Base-by-base conservation (phyloP, 2,888 invertebrate genomes). In the Apamea sordens region DNA sequence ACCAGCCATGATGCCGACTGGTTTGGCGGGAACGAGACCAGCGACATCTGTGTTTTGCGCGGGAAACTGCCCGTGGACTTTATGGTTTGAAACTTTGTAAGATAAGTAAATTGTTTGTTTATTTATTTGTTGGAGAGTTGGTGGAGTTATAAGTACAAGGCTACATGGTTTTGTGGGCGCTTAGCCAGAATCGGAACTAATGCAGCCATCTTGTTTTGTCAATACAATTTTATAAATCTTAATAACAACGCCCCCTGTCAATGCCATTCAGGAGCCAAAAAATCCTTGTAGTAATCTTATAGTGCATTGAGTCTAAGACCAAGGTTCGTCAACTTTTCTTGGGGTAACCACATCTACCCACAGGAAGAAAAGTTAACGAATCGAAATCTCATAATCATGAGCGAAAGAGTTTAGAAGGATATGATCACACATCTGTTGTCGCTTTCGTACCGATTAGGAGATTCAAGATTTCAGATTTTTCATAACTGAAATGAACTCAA, bases 1-100 rank as follows among this genome's bases (percentile, higher is more conserved):
- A 87, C 89, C 88, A 85, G 79, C 79, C 76, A 88, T 75, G 76
- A 76, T 88, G 88, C 69, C 67, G 76, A 87, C 87, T 82, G 82
- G 87, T 88, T 88, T 88, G 80, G 83, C 87, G 76, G 80, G 82
- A 79, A 82, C 72, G 59, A 36, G 5, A 24, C 47, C 63, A 87
- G 74, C 85, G 87, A 80, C 89, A 88, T 88, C 87, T 88, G 65
- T 88, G 64, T 68, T 80, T 87, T 65, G 69, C 61, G 71, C 70
- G 67, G 47, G 74, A 72, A 74, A 85, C 59, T 76, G 41, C 3
- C 1, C 56, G 10, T 59, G 61, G 59, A 44, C 18, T 69, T 32
- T 76, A 50, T 44, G 24, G 47, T 79, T 65, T 59, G 18, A 75
- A 82, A 71, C 18, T 76, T 77, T 63, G 2, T 41, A 50, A 24